Percentiles rank a stretch among this genome's conserved stretches.
Conservation (phyloP, 2,888 invertebrate genomes). For the Cataglyphis cursor region DNA sequence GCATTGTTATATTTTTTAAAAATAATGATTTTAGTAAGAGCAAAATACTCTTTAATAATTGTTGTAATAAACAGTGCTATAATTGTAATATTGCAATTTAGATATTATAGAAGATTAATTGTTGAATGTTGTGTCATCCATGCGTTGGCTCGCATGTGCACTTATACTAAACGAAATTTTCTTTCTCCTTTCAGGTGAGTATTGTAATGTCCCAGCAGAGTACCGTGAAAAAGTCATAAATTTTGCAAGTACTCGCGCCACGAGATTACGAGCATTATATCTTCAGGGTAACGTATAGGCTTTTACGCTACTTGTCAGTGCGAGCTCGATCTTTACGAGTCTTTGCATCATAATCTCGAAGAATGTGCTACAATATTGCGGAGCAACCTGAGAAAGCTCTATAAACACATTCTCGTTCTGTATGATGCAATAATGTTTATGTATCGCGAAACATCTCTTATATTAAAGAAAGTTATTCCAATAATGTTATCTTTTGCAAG, state of each 20-base stretch:
- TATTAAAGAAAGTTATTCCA: slow-evolving; percentile 1
- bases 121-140: neutral
- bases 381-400: slow-evolving; percentile 17
- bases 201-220: slow-evolving; percentile 52
- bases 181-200: slow-evolving; percentile 71
- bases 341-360: slow-evolving; percentile 49
- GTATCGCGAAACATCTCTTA: slow-evolving; percentile 14
- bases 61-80: neutral
- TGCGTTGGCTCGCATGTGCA: neutral
- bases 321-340: slow-evolving; percentile 33
- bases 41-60: neutral
- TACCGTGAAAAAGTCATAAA: slow-evolving; percentile 59
- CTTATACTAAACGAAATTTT: slow-evolving; percentile 30
- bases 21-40: neutral
- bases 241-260: slow-evolving; percentile 47
- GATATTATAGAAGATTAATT: neutral
- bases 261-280: slow-evolving; percentile 56
- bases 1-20: neutral
- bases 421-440: slow-evolving; percentile 14
- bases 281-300: slow-evolving; percentile 66
- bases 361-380: slow-evolving; percentile 20
- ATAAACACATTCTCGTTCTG: slow-evolving; percentile 10
- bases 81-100: neutral
- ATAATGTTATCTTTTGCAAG: neutral
- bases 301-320: slow-evolving; percentile 50